Evolutionary conservation across 2,113 vertebrate genomes (phyloP), one percentile per base, ranked within the genome.

Genomic region (Heterocephalus glaber): DNA sequence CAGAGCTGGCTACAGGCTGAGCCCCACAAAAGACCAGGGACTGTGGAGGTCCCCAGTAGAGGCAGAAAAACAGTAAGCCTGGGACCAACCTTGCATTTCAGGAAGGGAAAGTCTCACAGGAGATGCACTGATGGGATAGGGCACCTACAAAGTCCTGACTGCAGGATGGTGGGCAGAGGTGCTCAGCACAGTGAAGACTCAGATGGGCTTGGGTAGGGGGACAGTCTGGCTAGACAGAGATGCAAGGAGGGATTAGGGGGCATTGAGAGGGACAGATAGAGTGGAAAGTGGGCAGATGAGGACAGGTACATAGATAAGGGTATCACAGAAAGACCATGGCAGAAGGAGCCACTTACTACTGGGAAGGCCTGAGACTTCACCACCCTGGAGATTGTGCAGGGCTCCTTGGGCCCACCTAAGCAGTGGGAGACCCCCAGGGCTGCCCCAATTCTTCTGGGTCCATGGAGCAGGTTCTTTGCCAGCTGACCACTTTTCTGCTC

Each of bases 71-170:
- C 14, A 38, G 13, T n/a, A 41, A 16, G 24, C 28, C 9, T 0
- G 41, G 33, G 1, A 33, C 16, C 10, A 47, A 38, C 5, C 35
- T 16, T 28, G 4, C 24, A 2, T 12, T 3, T n/a, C 33, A 33
- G 33, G 41, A 60, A 19, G 58, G 22, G 28, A 13, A n/a, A 0
- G 0, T 70, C 79, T 58, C 87, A 35, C 0, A 3, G 3, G 60
- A 38, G 60, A 56, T 10, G 13, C 11, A 1, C 19, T 13, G 5
- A 14, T 6, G 1, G 68, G 54, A 4, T 19, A 22, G 8, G 66
- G 8, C 11, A 19, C 6, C 76, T 72, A n/a, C 0, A 26, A 1
- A 58, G 13, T 70, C 41, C 58, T 38, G 33, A 72, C 0, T 2
- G 19, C 70, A 38, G 38, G 24, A 16, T 26, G 0, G 1, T 26